Percentiles rank a stretch among this genome's conserved stretches.
Evolutionary conservation across 2,797 vertebrate species (phyloP).

Genomic region (Xenopus petersii): DNA sequence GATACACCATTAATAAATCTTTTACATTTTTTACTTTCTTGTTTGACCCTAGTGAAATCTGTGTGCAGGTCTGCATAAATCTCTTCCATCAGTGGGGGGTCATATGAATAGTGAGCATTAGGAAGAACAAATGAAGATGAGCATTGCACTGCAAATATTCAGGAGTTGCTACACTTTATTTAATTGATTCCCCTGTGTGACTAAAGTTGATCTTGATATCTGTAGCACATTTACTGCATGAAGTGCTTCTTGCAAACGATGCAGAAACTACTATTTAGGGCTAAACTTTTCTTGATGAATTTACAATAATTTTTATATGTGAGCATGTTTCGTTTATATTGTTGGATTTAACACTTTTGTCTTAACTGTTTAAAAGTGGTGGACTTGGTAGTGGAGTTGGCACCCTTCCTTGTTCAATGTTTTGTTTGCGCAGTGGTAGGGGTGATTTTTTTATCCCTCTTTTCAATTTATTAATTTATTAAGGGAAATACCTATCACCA

Average conservation of each 20-base stretch:
- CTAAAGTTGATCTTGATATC: constrained; percentile 15
- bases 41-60: constrained; percentile 9
- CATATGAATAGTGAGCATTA: constrained; percentile 4
- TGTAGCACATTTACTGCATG: neutral
- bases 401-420: too few species aligned
- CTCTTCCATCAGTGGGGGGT: constrained; percentile 9
- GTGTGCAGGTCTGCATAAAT: neutral
- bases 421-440: too few species aligned
- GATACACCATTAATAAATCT: neutral
- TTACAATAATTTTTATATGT: too few species aligned
- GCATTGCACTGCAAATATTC: constrained; percentile 8
- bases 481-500: too few species aligned
- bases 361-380: too few species aligned
- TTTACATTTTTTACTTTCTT: neutral
- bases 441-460: too few species aligned
- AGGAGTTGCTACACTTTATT: constrained; percentile 4
- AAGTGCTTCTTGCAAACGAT: neutral
- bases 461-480: too few species aligned
- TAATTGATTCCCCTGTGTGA: constrained; percentile 26
- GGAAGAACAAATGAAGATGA: constrained; percentile 6
- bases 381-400: too few species aligned
- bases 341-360: too few species aligned
- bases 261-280: constrained; percentile 1
- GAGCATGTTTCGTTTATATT: too few species aligned
- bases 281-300: constrained; percentile 3